phyloP scores from a whole-genome alignment of 2,888 invertebrate genomes.

The Cheilosia vernalis region DNA sequence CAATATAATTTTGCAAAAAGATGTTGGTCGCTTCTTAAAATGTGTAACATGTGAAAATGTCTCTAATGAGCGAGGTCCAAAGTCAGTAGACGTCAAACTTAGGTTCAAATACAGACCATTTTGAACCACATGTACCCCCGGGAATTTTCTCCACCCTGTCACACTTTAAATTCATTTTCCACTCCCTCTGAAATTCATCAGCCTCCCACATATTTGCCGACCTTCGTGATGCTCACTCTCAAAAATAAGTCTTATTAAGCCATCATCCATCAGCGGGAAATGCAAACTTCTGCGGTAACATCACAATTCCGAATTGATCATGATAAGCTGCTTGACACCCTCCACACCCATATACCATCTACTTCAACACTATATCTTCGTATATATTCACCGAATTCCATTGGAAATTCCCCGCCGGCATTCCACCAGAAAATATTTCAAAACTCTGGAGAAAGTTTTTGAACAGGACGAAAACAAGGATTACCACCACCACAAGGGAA shows the following conservation, averaged over 20 bases:
- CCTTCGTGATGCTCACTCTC: background rate
- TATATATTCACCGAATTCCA: slow-evolving; percentile 22
- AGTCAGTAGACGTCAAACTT: too few relatives aligned
- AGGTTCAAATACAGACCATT: too few relatives aligned
- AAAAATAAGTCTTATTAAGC: background rate
- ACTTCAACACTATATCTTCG: background rate
- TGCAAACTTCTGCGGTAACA: slow-evolving; percentile 13
- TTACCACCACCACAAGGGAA: slow-evolving; percentile 12
- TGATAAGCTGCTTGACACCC: background rate
- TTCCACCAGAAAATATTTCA: background rate
- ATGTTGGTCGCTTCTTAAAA: too few relatives aligned
- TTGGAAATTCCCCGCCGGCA: slow-evolving; percentile 27
- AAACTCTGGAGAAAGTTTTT: slow-evolving; percentile 31
- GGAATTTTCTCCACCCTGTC: too few relatives aligned
- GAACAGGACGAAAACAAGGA: slow-evolving; percentile 5
- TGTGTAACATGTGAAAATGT: too few relatives aligned
- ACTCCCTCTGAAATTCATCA: background rate
- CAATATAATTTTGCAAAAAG: too few relatives aligned
- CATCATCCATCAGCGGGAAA: slow-evolving; percentile 19
- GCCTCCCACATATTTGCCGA: background rate
- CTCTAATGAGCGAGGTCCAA: too few relatives aligned
- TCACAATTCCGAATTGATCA: slow-evolving; percentile 21
- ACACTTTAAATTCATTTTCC: too few relatives aligned
- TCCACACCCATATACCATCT: background rate
- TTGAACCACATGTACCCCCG: too few relatives aligned